Evolutionary conservation across 2,797 vertebrate species (phyloP).

Genomic region (Benthosema pterotum): DNA sequence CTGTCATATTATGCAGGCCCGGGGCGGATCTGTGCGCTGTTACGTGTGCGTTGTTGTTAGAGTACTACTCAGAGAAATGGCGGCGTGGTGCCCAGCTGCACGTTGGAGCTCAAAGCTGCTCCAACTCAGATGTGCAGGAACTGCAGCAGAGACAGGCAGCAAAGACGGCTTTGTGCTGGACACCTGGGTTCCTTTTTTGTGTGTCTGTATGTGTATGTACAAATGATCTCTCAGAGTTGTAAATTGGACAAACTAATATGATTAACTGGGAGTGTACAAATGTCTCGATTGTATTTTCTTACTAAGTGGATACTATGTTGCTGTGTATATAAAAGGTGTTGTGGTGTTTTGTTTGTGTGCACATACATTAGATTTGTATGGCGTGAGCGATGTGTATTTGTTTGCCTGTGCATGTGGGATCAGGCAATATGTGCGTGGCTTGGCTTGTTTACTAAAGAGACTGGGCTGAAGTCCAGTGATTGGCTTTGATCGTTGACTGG

Average conservation of each 20-base stretch:
- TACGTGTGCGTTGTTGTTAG: conserved; percentile 3
- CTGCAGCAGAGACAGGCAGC: conserved; percentile 31
- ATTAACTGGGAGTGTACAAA: no score
- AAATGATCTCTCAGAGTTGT: neutral
- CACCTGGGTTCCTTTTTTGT: conserved; percentile 42
- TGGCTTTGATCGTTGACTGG: no score
- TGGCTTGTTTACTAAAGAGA: neutral
- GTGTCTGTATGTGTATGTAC: neutral
- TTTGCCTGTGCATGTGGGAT: neutral
- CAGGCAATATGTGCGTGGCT: neutral
- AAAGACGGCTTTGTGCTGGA: conserved; percentile 19
- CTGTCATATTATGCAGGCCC: neutral
- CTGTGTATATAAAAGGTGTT: no score
- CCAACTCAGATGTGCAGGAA: conserved; percentile 21
- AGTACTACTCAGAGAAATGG: conserved; percentile 2
- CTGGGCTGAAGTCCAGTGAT: no score
- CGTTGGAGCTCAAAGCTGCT: conserved; percentile 24
- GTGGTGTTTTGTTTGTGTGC: conserved; percentile 6
- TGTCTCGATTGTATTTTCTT: no score
- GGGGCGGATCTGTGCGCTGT: conserved; percentile 12
- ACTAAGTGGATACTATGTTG: no score
- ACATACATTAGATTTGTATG: neutral
- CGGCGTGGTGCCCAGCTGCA: conserved; percentile 46
- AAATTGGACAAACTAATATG: neutral
- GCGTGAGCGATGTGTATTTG: neutral